Evolutionary conservation across 2,113 vertebrate species (phyloP), one percentile per base, ranked within the genome.

Genomic region (Bungarus multicinctus): DNA sequence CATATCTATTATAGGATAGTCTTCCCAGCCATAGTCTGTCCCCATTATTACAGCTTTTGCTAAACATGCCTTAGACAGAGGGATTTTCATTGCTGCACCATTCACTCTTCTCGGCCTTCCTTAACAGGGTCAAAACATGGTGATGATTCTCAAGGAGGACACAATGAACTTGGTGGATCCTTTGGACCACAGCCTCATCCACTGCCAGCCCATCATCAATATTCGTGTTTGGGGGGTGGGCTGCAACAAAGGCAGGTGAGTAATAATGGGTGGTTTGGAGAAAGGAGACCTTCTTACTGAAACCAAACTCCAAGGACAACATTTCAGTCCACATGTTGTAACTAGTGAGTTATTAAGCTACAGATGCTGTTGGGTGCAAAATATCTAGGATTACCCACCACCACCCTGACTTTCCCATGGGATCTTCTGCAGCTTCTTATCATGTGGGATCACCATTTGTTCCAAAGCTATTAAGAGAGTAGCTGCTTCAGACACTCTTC

Each of bases 141-240:
- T 98, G 97, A 98, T 99, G 98, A 98, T 99, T 90, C 97, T 99
- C 95, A 99, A 98, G 98, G 99, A 99, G 94, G 99, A 99, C 96
- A 98, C 98, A 10, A 97, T 99, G 96, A 99, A 98, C 90, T 95
- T 99, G 55, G 97, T 99, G 97, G 99, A 99, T 94, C 98, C 99
- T 0, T 94, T 99, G 3, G 98, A 99, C 97, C 98, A 95, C 96
- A 98, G 98, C 95, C 98, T 98, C 88, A 98, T 99, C 94, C 99
- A 99, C 95, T 97, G 97, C 95, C 99, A 99, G 95, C 99, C 99
- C 97, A 98, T 99, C 96, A 97, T 98, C 95, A 99, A 98, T 97
- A 99, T 99, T 94, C 99, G 99, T 1, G 99, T 99, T 27, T 99
- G 99, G 99, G 99, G 99, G 0, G 99, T 99, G 94, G 99, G 99